A percentile compares a stretch with the other conserved stretches of the same genome.
These are phyloP conservation scores for Apamea sordens DNA, from an alignment of 2,888 invertebrate genomes.

Conservation along the genomic window DNA sequence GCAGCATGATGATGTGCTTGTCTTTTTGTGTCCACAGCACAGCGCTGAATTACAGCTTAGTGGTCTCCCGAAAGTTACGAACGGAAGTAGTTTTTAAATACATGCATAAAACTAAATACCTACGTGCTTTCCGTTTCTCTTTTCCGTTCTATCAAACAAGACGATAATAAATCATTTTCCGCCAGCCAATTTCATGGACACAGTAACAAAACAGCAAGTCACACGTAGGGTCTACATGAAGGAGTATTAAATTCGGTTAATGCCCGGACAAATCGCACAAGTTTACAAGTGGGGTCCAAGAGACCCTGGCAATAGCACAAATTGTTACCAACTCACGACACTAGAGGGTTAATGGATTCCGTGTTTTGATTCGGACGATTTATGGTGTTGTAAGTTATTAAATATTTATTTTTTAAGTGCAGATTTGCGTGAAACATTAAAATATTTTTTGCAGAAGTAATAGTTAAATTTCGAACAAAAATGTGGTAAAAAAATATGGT, in stretches of 20 bases:
- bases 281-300: slow-evolving; percentile 78
- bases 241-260: slow-evolving; percentile 83
- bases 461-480: not conserved
- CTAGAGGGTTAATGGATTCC: slow-evolving; percentile 74
- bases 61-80: no score
- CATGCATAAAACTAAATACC: no score
- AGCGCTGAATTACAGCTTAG: no score
- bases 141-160: not conserved
- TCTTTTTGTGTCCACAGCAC: no score
- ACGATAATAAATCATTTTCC: slow-evolving; percentile 20
- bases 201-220: slow-evolving; percentile 71
- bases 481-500: not conserved
- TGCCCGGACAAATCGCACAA: slow-evolving; percentile 81
- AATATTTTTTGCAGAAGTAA: not conserved
- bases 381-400: slow-evolving; percentile 59
- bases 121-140: not conserved
- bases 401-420: slow-evolving; percentile 38
- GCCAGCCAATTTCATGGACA: slow-evolving; percentile 59
- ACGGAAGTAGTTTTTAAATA: no score
- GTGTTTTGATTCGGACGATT: slow-evolving; percentile 71
- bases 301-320: slow-evolving; percentile 72
- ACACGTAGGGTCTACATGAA: slow-evolving; percentile 74
- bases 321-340: slow-evolving; percentile 70
- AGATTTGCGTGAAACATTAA: not conserved
- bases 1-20: no score